Evolutionary conservation across 2,113 vertebrate genomes (phyloP).

Genomic region (Larimichthys crocea): DNA sequence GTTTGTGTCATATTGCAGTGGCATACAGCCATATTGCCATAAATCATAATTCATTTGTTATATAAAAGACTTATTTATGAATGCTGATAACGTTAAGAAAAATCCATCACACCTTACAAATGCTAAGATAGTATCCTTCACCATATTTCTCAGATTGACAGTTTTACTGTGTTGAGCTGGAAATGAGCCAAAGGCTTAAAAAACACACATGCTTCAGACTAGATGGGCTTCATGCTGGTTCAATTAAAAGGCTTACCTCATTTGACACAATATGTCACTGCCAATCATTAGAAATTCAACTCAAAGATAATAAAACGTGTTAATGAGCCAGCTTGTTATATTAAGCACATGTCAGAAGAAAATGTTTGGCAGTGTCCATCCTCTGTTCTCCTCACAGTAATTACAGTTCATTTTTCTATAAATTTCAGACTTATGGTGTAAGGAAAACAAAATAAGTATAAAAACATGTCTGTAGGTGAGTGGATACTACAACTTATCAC

Average conservation of each 20-base stretch:
- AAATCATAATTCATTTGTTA: neutral
- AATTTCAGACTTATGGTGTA: neutral
- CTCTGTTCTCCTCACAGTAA: neutral
- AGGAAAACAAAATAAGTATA: too few species aligned
- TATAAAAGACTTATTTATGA: neutral
- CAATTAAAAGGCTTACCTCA: slow-evolving; percentile 1
- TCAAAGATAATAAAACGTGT: slow-evolving; percentile 10
- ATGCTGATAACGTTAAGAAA: neutral
- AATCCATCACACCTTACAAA: neutral
- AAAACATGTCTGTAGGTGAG: neutral
- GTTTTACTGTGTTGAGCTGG: neutral
- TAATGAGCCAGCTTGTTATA: neutral
- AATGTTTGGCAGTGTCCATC: neutral
- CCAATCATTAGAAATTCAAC: slow-evolving; percentile 3
- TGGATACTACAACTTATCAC: neutral
- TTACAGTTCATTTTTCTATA: slow-evolving; percentile 1
- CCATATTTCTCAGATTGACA: neutral
- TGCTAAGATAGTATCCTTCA: neutral
- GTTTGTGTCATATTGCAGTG: neutral
- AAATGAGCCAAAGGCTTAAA: neutral
- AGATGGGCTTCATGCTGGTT: neutral
- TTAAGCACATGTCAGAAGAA: neutral
- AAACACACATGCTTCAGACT: neutral
- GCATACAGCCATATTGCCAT: neutral
- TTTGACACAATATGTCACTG: slow-evolving; percentile 1